Conservation (phyloP, 30 jellyfish, hydroid and myxozoan species). For the Rhopilema esculentum region DNA sequence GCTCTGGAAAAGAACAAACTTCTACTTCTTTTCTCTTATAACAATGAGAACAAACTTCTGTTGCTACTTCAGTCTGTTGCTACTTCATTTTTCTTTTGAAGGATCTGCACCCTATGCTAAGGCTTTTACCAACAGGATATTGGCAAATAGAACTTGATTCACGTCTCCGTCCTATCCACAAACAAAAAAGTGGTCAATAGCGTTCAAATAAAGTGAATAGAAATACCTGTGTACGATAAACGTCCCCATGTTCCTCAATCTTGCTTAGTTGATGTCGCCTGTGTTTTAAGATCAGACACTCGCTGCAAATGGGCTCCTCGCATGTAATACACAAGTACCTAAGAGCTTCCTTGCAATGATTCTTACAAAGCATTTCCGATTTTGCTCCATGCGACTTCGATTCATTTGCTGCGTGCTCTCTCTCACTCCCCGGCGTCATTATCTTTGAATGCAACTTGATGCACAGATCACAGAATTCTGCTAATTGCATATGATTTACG, state of each 20-base stretch:
- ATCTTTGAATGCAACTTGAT: not conserved
- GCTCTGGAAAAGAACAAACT: not conserved
- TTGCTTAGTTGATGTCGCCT: slow-evolving; percentile 48
- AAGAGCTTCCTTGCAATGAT: slow-evolving; percentile 23
- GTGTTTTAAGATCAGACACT: slow-evolving; percentile 55
- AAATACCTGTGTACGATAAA: slow-evolving; percentile 51
- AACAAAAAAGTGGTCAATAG: too few relatives aligned
- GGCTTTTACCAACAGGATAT: too few relatives aligned
- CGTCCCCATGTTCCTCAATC: slow-evolving; percentile 43
- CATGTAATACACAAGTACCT: slow-evolving; percentile 64
- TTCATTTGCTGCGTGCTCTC: not conserved
- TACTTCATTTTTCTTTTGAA: too few relatives aligned
- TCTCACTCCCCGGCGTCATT: not conserved
- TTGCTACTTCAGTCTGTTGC: not conserved
- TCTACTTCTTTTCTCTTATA: not conserved
- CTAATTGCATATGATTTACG: not conserved
- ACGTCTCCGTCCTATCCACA: too few relatives aligned
- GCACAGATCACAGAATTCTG: not conserved
- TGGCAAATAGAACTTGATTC: too few relatives aligned
- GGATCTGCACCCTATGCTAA: too few relatives aligned
- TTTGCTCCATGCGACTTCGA: not conserved
- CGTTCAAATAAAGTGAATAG: too few relatives aligned
- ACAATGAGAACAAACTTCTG: not conserved
- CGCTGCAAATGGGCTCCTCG: slow-evolving; percentile 72
- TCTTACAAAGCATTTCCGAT: slow-evolving; percentile 13